Evolutionary conservation across 1,140 invertebrate genomes (phyloP).

Genomic region (Lineus longissimus): DNA sequence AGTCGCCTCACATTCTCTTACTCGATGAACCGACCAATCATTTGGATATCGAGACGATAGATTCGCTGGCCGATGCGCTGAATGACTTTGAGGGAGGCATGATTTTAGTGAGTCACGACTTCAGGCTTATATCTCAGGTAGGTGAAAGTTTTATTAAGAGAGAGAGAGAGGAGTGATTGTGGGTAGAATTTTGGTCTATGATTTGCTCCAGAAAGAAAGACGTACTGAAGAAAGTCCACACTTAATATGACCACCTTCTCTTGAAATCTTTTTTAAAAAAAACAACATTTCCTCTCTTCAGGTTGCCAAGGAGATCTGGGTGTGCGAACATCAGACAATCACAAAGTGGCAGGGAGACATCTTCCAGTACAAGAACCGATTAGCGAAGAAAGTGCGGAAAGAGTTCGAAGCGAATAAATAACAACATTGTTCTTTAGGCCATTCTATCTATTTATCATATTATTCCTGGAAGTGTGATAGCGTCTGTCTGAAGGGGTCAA

Average conservation of each 20-base stretch:
- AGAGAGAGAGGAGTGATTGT: too few relatives aligned
- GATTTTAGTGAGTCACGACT: constrained; percentile 96
- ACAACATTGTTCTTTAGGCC: background rate
- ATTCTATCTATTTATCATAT: too few relatives aligned
- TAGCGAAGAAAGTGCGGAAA: constrained; percentile 72
- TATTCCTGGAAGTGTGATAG: too few relatives aligned
- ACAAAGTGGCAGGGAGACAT: constrained; percentile 98
- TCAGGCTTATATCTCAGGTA: constrained; percentile 96
- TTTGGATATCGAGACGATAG: constrained; percentile 99
- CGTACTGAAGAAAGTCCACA: background rate
- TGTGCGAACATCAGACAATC: constrained; percentile 92
- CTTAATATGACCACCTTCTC: background rate
- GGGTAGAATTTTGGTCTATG: too few relatives aligned
- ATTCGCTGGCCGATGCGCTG: constrained; percentile 94
- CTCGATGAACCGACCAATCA: constrained; percentile 99
- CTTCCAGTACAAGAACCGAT: constrained; percentile 90
- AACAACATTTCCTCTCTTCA: constrained; percentile 51
- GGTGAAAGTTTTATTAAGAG: constrained; percentile 23
- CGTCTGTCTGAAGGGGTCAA: too few relatives aligned
- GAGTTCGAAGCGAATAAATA: constrained; percentile 12
- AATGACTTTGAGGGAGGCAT: constrained; percentile 98
- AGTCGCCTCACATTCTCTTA: constrained; percentile 87
- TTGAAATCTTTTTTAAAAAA: background rate
- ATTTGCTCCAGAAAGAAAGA: background rate
- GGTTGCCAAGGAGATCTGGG: constrained; percentile 99